These are phyloP conservation scores for Platycercus adscitus DNA, from an alignment of 2,113 vertebrate genomes.

Conservation along the genomic window DNA sequence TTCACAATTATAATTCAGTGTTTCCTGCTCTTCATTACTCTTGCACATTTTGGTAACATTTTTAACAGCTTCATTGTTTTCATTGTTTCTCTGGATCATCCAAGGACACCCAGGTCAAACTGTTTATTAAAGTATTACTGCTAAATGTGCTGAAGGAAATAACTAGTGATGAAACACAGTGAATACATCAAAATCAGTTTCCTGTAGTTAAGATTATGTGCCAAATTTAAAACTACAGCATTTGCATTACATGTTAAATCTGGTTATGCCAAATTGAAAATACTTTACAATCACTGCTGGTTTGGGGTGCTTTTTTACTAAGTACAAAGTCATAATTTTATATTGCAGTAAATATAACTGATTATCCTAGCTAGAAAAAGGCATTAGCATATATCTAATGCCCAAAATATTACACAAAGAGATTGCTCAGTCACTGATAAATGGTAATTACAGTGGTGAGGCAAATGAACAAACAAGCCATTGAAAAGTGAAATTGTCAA, in stretches of 20 bases:
- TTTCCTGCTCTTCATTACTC: background rate
- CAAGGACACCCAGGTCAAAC: background rate
- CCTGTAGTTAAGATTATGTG: background rate
- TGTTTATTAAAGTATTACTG: background rate
- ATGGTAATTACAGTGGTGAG: background rate
- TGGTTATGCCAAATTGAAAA: background rate
- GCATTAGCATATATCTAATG: background rate
- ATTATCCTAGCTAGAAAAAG: background rate
- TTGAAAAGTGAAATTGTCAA: conserved; percentile 8
- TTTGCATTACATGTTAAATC: background rate
- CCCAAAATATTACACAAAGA: background rate
- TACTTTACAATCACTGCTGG: background rate
- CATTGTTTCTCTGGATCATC: background rate
- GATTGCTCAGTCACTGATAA: background rate
- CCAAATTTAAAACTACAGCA: background rate
- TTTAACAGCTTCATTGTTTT: conserved; percentile 28
- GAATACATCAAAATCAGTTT: background rate
- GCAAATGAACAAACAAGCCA: background rate
- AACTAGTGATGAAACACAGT: background rate
- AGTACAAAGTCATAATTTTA: conserved; percentile 9
- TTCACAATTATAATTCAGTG: background rate
- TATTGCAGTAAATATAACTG: conserved; percentile 27
- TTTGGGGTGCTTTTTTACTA: background rate
- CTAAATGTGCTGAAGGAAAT: background rate
- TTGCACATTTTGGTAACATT: background rate